Base-by-base conservation (phyloP, 53 echinoderm and acorn worm genomes). In the Holothuria scabra region DNA sequence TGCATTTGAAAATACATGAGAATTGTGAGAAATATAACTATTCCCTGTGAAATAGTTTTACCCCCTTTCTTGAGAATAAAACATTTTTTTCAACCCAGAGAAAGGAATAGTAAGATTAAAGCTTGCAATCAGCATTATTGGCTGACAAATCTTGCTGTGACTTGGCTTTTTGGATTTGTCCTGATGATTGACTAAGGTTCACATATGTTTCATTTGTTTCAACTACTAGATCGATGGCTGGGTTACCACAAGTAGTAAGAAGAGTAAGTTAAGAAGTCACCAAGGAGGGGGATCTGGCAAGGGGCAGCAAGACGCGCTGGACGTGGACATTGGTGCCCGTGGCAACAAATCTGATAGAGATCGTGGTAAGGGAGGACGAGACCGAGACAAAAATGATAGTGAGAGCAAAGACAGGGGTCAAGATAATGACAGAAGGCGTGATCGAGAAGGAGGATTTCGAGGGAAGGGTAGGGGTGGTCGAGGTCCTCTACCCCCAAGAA, bases 171-270 rank as follows among this genome's bases (percentile, higher is more conserved):
- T 80, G 28, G n/a, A n/a, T n/a, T n/a, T n/a, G n/a, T n/a, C n/a
- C n/a, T n/a, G n/a, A n/a, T n/a, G n/a, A n/a, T n/a, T n/a, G n/a
- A n/a, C n/a, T n/a, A n/a, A 44, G 44, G 5, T 44, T 44, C 10
- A 10, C 44, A 44, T 5, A 7, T 44, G 44, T 5, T 44, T 52
- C 0, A 18, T 52, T 16, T 18, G 0, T 16, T n/a, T 52, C 4
- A 52, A 41, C 4, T 52, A 52, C 9, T 30, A 83, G 81, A 85
- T 90, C 89, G 94, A 90, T 80, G 94, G 94, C 65, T 99, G 99
- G 99, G 92, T 92, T 67, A 99, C 94, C n/a, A 95, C 87, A 66
- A 81, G 92, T 72, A 87, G 90, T 62, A 92, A 92, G 86, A 99
- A 99, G 83, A 99, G 87, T 59, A 92, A 90, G 67, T 86, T 89